These are phyloP conservation scores for Podarcis cretensis DNA, from an alignment of 2,113 vertebrate genomes.

Conservation along the genomic window DNA sequence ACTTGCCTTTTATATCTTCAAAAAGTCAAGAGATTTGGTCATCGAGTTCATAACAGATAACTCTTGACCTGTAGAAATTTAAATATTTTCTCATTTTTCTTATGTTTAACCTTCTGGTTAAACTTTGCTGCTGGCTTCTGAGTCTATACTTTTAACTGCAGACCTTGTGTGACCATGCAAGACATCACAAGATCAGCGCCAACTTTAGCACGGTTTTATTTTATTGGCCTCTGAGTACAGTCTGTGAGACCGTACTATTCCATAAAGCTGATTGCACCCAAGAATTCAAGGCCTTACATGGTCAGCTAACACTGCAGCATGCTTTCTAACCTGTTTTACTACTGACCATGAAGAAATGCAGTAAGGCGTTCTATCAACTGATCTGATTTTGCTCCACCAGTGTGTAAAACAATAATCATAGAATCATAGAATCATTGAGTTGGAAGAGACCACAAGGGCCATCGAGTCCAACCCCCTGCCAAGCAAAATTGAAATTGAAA, in stretches of 20 bases:
- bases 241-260: neutral
- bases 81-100: neutral
- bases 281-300: constrained; percentile 16
- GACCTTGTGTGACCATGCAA: neutral
- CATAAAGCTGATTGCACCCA: constrained; percentile 42
- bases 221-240: constrained; percentile 33
- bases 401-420: constrained; percentile 53
- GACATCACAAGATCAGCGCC: neutral
- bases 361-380: constrained; percentile 40
- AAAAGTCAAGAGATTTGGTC: neutral
- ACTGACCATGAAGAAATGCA: constrained; percentile 43
- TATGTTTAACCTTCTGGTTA: neutral
- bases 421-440: too few species aligned
- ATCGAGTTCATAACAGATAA: neutral
- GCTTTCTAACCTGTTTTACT: constrained; percentile 28
- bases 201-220: constrained; percentile 38
- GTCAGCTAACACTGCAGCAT: neutral
- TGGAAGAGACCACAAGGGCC: too few species aligned
- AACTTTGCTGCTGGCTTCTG: neutral
- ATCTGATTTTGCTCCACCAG: constrained; percentile 45
- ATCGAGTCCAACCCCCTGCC: too few species aligned
- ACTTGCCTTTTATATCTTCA: neutral
- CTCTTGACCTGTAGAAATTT: neutral
- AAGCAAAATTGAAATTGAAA: too few species aligned
- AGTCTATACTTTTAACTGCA: neutral